Evolutionary conservation across 2,888 invertebrate species (phyloP).

Genomic region (Cheilosia urbana): DNA sequence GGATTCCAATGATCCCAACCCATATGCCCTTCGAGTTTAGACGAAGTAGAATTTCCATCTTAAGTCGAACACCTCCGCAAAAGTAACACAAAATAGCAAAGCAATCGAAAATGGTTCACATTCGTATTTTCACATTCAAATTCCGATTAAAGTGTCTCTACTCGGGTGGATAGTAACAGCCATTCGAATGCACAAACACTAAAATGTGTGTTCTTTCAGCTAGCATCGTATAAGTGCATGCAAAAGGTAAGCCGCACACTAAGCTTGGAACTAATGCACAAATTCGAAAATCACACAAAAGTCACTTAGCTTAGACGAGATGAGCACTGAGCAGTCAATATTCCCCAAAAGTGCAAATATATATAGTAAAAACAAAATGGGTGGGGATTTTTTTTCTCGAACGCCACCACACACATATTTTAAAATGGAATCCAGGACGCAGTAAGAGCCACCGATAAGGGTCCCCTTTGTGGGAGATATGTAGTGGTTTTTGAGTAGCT

Average conservation of each 20-base stretch:
- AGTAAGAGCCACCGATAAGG: constrained; percentile 54
- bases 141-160: too few relatives aligned
- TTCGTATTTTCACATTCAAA: too few relatives aligned
- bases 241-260: constrained; percentile 13
- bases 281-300: constrained; percentile 68
- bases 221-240: constrained; percentile 7
- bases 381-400: constrained; percentile 11
- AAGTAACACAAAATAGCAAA: too few relatives aligned
- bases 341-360: constrained; percentile 14
- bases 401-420: constrained; percentile 39
- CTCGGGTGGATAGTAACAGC: too few relatives aligned
- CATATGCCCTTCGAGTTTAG: too few relatives aligned
- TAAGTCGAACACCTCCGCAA: too few relatives aligned
- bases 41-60: too few relatives aligned
- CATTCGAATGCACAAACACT: not conserved
- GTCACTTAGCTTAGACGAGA: constrained; percentile 58
- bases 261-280: constrained; percentile 51
- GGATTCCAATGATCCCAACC: too few relatives aligned
- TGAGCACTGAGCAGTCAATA: constrained; percentile 51
- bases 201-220: not conserved
- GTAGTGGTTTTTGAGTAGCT: constrained; percentile 71
- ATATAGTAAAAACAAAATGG: constrained; percentile 26
- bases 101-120: too few relatives aligned
- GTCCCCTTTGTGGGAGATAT: constrained; percentile 42
- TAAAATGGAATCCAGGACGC: constrained; percentile 34